Conservation (phyloP, 1,140 invertebrate genomes). For the Drosophila elegans region DNA sequence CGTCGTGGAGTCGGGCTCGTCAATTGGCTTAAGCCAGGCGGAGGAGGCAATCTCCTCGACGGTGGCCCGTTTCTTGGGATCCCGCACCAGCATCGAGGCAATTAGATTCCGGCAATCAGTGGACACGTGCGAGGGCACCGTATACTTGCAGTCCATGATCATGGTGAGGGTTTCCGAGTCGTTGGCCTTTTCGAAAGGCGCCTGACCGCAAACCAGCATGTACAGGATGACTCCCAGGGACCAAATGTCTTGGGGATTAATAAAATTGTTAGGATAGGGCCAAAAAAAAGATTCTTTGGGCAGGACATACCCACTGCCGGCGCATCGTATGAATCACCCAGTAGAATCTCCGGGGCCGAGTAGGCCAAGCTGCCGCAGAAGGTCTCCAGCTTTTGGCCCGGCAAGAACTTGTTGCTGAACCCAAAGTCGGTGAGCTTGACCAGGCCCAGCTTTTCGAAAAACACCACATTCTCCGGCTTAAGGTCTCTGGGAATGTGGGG, state of each 20-base stretch:
- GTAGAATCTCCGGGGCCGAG: constrained; percentile 99
- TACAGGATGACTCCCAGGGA: constrained; percentile 99
- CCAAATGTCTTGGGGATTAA: constrained; percentile 93
- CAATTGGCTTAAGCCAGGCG: constrained; percentile 90
- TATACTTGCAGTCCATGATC: constrained; percentile 99
- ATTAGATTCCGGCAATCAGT: constrained; percentile 93
- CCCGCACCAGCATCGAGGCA: constrained; percentile 95
- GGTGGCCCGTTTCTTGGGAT: constrained; percentile 95
- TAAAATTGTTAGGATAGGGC: constrained; percentile 17
- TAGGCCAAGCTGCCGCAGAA: constrained; percentile 99
- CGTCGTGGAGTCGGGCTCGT: constrained; percentile 52
- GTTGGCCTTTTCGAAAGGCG: constrained; percentile 99
- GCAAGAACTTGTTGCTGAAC: constrained; percentile 98
- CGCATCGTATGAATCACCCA: constrained; percentile 97
- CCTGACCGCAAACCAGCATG: constrained; percentile 98
- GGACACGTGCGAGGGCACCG: constrained; percentile 95
- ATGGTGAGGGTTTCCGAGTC: constrained; percentile 99
- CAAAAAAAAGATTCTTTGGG: constrained; percentile 13
- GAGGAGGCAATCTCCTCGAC: constrained; percentile 95
- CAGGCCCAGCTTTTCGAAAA: constrained; percentile 98
- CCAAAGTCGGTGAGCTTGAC: constrained; percentile 99
- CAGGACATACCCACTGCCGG: constrained; percentile 93
- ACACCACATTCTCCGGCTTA: constrained; percentile 99
- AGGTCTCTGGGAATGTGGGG: constrained; percentile 94
- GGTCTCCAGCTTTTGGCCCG: constrained; percentile 98